These are phyloP conservation scores for Heliconius congener DNA, from an alignment of 1,140 invertebrate genomes.

Conservation along the genomic window DNA sequence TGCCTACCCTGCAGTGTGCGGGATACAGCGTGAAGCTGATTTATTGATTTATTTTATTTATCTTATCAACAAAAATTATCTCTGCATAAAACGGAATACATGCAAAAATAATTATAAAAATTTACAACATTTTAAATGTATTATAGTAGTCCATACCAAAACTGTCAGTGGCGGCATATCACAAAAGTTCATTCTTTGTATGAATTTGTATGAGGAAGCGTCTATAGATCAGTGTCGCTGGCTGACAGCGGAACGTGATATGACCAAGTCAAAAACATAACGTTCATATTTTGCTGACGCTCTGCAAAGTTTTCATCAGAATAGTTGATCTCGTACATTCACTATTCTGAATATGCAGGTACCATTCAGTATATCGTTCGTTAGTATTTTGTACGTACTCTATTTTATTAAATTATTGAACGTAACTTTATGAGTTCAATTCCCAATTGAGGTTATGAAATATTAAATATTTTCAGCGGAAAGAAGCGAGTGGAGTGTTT, in stretches of 20 bases:
- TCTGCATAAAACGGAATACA: too few relatives aligned
- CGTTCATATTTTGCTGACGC: constrained; percentile 4
- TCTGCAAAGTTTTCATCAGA: not conserved
- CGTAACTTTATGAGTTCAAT: too few relatives aligned
- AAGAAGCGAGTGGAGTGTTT: too few relatives aligned
- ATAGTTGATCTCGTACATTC: constrained; percentile 4
- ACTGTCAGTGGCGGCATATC: constrained; percentile 7
- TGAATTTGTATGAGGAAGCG: constrained; percentile 13
- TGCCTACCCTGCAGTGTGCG: too few relatives aligned
- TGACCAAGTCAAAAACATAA: constrained; percentile 9
- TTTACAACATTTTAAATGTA: not conserved
- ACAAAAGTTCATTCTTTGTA: constrained; percentile 3
- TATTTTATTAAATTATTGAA: too few relatives aligned
- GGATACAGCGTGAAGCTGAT: too few relatives aligned
- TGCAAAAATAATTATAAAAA: too few relatives aligned
- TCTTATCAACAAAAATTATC: too few relatives aligned
- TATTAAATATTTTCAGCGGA: too few relatives aligned
- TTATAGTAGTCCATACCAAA: not conserved
- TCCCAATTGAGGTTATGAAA: too few relatives aligned
- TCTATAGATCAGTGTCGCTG: constrained; percentile 9
- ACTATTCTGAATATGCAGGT: not conserved
- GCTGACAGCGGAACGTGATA: constrained; percentile 4
- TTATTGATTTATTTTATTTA: too few relatives aligned
- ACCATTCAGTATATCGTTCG: not conserved
- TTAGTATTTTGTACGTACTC: too few relatives aligned